Conservation (phyloP, 2,797 vertebrate genomes). For the Allenopithecus nigroviridis region DNA sequence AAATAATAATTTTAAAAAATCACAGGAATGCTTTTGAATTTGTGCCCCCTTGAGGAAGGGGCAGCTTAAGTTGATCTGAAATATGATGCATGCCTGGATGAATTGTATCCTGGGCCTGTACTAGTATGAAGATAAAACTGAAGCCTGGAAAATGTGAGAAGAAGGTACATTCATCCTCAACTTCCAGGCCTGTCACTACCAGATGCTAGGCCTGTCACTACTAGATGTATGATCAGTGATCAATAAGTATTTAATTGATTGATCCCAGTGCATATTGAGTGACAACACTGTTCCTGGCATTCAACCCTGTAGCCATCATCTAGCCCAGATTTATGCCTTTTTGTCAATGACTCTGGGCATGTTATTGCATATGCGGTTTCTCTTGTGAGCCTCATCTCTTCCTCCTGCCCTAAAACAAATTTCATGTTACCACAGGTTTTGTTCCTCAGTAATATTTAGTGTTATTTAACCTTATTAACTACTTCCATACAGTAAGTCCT, state of each 20-base stretch:
- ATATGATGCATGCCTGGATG: neutral
- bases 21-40: neutral
- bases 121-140: neutral
- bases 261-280: neutral
- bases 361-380: neutral
- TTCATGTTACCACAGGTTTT: neutral
- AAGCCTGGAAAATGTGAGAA: neutral
- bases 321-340: neutral
- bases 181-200: neutral
- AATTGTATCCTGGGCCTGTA: neutral
- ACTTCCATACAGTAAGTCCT: neutral
- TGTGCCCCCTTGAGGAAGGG: neutral
- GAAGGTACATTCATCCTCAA: neutral
- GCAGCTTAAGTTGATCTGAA: neutral
- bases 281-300: neutral
- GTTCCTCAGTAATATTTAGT: neutral
- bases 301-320: neutral
- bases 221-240: neutral
- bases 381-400: neutral
- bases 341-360: neutral
- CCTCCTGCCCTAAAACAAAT: conserved; percentile 6
- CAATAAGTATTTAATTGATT: neutral
- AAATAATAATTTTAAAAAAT: neutral
- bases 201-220: neutral
- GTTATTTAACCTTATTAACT: neutral